These are phyloP conservation scores for Polyploca ridens DNA, from an alignment of 2,888 invertebrate species.

Conservation along the genomic window DNA sequence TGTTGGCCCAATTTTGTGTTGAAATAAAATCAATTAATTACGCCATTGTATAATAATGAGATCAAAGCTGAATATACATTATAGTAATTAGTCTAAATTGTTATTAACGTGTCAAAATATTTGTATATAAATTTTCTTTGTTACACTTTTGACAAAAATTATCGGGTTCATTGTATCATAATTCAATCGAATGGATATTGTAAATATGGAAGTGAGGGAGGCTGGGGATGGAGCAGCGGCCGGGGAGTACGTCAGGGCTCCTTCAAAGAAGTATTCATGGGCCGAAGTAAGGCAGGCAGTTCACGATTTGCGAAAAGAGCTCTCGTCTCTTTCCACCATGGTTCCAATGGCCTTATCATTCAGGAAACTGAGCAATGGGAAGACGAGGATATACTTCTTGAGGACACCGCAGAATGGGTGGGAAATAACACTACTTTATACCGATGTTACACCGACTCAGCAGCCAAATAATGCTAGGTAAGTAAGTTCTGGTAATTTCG, in stretches of 20 bases:
- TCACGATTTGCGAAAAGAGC: slow-evolving; percentile 90
- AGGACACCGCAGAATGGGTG: slow-evolving; percentile 94
- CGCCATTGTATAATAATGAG: slow-evolving; percentile 41
- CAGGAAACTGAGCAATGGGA: slow-evolving; percentile 90
- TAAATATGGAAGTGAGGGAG: slow-evolving; percentile 76
- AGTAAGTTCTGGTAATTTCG: slow-evolving; percentile 38
- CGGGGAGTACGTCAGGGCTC: slow-evolving; percentile 63
- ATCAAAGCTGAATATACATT: slow-evolving; percentile 29
- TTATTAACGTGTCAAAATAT: slow-evolving; percentile 30
- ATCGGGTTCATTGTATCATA: neutral
- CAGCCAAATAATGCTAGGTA: slow-evolving; percentile 81
- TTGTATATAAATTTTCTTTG: slow-evolving; percentile 35
- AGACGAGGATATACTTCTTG: slow-evolving; percentile 94
- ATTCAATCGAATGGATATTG: slow-evolving; percentile 48
- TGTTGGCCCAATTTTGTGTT: slow-evolving; percentile 36
- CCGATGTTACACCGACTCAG: slow-evolving; percentile 89
- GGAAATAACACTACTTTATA: slow-evolving; percentile 94
- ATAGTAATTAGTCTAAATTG: slow-evolving; percentile 24
- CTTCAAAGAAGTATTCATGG: slow-evolving; percentile 87
- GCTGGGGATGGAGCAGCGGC: slow-evolving; percentile 78
- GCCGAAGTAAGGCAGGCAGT: slow-evolving; percentile 92
- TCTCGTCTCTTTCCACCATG: slow-evolving; percentile 91
- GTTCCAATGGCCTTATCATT: slow-evolving; percentile 93
- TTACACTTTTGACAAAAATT: slow-evolving; percentile 32
- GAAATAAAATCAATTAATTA: slow-evolving; percentile 37